A percentile compares a stretch with the other conserved stretches of the same genome.
Evolutionary conservation across 92 coral and sea anemone genomes (phyloP).

Genomic region (Actinostola sp.): DNA sequence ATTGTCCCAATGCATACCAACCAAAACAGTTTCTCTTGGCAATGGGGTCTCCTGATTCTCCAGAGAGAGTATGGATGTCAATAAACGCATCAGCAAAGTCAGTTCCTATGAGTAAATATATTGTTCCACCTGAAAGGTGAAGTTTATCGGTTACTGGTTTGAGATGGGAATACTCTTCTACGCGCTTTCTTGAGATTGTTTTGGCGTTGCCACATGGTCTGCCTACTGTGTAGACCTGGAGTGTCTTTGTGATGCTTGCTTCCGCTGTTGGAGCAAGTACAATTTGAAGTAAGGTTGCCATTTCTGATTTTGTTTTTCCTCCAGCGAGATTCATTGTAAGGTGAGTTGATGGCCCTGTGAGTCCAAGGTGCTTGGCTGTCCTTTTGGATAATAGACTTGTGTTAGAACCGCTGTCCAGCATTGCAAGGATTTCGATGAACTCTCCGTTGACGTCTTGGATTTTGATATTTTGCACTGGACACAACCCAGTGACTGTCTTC

Average conservation of each 20-base stretch:
- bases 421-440: constrained; percentile 35
- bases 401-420: constrained; percentile 57
- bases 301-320: constrained; percentile 36
- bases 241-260: constrained; percentile 19
- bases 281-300: constrained; percentile 26
- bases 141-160: constrained; percentile 35
- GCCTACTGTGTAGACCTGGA: constrained; percentile 35
- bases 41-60: constrained; percentile 35
- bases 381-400: constrained; percentile 48
- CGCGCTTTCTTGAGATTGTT: constrained; percentile 47
- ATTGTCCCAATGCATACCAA: constrained; percentile 57
- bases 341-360: constrained; percentile 30
- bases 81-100: constrained; percentile 64
- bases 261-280: constrained; percentile 33
- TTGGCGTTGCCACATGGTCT: constrained; percentile 56
- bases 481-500: constrained; percentile 16
- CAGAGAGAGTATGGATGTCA: constrained; percentile 24
- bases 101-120: constrained; percentile 67
- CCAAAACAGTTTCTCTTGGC: constrained; percentile 68
- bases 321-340: constrained; percentile 54
- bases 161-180: constrained; percentile 48
- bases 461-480: constrained; percentile 47
- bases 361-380: constrained; percentile 31
- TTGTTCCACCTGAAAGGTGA: constrained; percentile 60
- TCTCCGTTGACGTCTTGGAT: constrained; percentile 36